Conservation (phyloP, 2,113 vertebrate species). For the Tragelaphus imberbis region DNA sequence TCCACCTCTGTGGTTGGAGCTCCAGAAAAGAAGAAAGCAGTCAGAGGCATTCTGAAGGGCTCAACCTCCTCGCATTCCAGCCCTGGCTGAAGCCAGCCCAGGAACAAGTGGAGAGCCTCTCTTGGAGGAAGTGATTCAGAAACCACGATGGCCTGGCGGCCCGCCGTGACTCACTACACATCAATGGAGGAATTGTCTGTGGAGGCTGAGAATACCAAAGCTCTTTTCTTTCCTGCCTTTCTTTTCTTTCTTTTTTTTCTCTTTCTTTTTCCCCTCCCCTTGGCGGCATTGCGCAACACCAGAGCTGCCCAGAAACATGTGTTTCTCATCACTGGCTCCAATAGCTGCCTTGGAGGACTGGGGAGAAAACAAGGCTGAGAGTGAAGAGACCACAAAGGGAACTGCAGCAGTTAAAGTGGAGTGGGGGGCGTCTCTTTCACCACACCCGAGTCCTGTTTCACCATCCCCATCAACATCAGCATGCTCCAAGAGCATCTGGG, state of each 20-base stretch:
- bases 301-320: conserved; percentile 74
- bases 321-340: conserved; percentile 75
- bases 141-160: conserved; percentile 67
- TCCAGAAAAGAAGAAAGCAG: neutral
- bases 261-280: neutral
- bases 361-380: conserved; percentile 13
- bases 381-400: neutral
- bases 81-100: neutral
- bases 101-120: conserved; percentile 71
- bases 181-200: conserved; percentile 75
- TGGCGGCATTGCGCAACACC: conserved; percentile 56
- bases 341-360: conserved; percentile 35
- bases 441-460: neutral
- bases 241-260: neutral
- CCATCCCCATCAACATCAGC: neutral
- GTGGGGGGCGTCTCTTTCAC: neutral
- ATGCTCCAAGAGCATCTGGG: neutral
- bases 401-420: neutral
- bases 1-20: neutral
- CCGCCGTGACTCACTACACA: conserved; percentile 75
- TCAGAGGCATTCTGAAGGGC: neutral
- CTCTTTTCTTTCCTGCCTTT: conserved; percentile 62
- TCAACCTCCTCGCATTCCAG: neutral
- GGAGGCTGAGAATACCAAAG: conserved; percentile 73
- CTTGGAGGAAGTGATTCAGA: conserved; percentile 81